phyloP scores from a whole-genome alignment of 2,113 vertebrate species.

The Hemicordylus capensis region DNA sequence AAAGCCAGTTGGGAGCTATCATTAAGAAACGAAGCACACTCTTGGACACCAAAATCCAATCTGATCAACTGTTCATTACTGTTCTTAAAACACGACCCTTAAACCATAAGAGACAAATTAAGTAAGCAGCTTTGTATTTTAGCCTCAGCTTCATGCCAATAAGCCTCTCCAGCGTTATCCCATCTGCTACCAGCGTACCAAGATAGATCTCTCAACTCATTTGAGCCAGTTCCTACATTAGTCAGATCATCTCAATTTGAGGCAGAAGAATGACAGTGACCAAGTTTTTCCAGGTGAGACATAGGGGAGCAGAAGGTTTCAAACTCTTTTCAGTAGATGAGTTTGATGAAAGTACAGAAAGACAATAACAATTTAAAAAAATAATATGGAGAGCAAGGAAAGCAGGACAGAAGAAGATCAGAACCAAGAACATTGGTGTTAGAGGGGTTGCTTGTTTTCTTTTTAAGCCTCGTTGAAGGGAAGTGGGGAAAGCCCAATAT shows the following conservation, averaged over 20 bases:
- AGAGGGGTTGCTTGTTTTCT: not conserved
- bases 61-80: not conserved
- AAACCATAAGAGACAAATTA: not conserved
- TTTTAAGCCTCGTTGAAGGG: not conserved
- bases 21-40: not conserved
- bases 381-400: not conserved
- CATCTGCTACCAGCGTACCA: not conserved
- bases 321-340: not conserved
- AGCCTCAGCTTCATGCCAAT: not conserved
- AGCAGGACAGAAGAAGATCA: not conserved
- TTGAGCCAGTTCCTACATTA: not conserved
- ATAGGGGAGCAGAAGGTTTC: not conserved
- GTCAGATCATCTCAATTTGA: not conserved
- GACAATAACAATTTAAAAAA: not conserved
- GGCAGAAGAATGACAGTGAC: conserved; percentile 22
- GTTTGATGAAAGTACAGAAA: not conserved
- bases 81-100: not conserved
- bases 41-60: not conserved
- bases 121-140: not conserved
- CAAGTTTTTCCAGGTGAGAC: not conserved
- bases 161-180: not conserved
- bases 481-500: not conserved
- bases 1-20: not conserved
- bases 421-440: not conserved
- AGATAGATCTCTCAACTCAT: not conserved